Percentiles rank a stretch among this genome's conserved stretches.
Conservation (phyloP, 2,888 invertebrate species). For the Chaitophorus viminalis region DNA sequence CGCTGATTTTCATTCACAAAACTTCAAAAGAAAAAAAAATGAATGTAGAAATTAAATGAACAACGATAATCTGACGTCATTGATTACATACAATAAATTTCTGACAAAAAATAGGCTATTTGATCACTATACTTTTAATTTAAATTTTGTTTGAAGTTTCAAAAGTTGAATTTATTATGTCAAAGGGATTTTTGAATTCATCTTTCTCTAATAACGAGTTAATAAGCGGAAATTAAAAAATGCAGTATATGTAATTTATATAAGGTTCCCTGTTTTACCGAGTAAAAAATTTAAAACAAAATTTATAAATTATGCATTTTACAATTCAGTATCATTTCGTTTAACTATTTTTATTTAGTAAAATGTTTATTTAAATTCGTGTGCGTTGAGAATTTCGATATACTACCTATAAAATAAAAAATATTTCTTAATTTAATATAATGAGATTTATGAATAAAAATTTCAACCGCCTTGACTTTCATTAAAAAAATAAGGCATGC, state of each 20-base stretch:
- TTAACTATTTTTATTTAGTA: neutral
- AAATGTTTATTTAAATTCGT: neutral
- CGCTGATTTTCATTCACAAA: neutral
- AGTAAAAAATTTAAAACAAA: neutral
- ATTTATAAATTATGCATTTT: neutral
- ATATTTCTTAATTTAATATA: neutral
- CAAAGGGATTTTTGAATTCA: conserved; percentile 5
- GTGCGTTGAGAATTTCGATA: neutral
- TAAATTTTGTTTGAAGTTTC: conserved; percentile 16
- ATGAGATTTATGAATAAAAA: neutral
- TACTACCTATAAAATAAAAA: too few relatives aligned
- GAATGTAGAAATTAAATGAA: conserved; percentile 19
- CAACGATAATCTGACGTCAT: conserved; percentile 4
- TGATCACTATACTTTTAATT: conserved; percentile 25
- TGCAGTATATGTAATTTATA: neutral
- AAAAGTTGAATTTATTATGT: neutral
- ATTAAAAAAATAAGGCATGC: neutral
- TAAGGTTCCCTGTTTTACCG: neutral
- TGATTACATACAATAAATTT: conserved; percentile 1
- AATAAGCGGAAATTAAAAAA: neutral
- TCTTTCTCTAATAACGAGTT: neutral
- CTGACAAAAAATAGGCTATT: neutral
- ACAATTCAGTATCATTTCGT: neutral
- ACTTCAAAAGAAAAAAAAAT: conserved; percentile 20
- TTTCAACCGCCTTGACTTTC: neutral